Evolutionary conservation across 2,113 vertebrate genomes (phyloP).

Genomic region (Dicrurus megarhynchus): DNA sequence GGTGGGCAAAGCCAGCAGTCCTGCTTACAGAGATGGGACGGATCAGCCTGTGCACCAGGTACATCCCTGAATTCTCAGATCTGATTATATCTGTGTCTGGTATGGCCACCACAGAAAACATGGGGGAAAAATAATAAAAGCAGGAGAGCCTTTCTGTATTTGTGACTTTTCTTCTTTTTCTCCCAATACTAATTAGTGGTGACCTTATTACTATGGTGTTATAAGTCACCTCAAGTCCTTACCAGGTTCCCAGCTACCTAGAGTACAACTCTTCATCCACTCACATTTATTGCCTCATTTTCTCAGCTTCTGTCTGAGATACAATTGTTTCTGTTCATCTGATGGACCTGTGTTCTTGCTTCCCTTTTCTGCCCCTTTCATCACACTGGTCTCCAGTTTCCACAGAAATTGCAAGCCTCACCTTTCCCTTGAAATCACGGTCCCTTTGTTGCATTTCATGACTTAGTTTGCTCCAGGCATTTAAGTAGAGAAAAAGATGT

Average conservation of each 20-base stretch:
- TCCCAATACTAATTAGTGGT: neutral
- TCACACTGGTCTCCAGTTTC: neutral
- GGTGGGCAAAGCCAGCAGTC: neutral
- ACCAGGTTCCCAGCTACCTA: neutral
- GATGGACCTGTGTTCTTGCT: neutral
- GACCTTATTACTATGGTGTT: neutral
- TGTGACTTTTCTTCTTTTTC: neutral
- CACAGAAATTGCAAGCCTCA: neutral
- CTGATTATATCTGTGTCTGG: neutral
- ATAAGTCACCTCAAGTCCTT: neutral
- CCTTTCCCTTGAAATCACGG: neutral
- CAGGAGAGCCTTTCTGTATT: neutral
- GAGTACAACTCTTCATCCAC: neutral
- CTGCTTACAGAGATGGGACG: neutral
- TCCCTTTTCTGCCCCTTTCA: neutral
- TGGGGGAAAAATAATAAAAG: rapidly evolving
- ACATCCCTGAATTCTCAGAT: neutral
- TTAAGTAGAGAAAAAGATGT: neutral
- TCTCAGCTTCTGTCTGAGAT: neutral
- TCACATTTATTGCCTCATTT: neutral
- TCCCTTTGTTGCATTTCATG: neutral
- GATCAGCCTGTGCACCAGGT: neutral
- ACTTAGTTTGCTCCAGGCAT: neutral
- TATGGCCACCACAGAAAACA: neutral
- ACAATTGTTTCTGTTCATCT: neutral